phyloP scores from a whole-genome alignment of 2,888 invertebrate species.

The Opisthograptis luteolata region DNA sequence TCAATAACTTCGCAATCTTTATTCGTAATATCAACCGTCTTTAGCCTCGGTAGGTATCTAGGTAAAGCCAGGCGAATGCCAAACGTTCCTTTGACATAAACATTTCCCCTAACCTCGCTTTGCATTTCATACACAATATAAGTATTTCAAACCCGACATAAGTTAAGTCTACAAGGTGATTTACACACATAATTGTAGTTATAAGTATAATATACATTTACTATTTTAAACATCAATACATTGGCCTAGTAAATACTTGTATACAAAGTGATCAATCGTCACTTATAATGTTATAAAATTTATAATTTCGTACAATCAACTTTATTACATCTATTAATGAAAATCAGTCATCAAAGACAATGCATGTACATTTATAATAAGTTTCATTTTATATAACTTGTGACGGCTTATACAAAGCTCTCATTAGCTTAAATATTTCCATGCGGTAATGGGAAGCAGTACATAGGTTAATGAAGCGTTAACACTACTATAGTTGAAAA shows the following conservation, averaged over 20 bases:
- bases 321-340: constrained; percentile 67
- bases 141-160: constrained; percentile 18
- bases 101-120: background rate
- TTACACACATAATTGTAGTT: constrained; percentile 40
- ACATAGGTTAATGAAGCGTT: constrained; percentile 1
- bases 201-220: constrained; percentile 55
- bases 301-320: constrained; percentile 50
- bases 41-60: background rate
- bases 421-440: constrained; percentile 38
- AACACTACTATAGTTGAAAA: background rate
- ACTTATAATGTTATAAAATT: constrained; percentile 27
- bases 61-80: constrained; percentile 4
- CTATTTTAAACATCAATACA: constrained; percentile 61
- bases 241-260: constrained; percentile 59
- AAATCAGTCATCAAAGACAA: constrained; percentile 80
- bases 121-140: constrained; percentile 14
- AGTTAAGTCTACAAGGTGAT: constrained; percentile 30
- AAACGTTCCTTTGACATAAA: constrained; percentile 1
- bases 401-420: constrained; percentile 64
- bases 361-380: constrained; percentile 45
- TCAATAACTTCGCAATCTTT: background rate
- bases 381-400: constrained; percentile 48
- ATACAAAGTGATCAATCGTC: constrained; percentile 49
- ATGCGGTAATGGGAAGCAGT: constrained; percentile 17
- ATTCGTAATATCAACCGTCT: constrained; percentile 1